phyloP scores from a whole-genome alignment of 2,113 vertebrate genomes.

The Psittacula cyanocephala region DNA sequence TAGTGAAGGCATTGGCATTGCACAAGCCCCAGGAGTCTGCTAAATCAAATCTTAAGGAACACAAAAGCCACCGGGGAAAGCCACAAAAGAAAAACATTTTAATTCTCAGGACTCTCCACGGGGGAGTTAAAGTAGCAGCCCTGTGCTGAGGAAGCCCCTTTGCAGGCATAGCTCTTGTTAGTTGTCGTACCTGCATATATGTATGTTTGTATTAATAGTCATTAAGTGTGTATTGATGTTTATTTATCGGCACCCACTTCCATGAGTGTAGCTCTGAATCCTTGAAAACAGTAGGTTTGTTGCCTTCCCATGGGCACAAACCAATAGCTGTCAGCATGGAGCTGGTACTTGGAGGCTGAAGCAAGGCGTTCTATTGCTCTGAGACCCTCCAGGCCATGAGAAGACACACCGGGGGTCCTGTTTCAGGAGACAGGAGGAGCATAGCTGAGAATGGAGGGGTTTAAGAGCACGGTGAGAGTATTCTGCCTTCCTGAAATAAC shows the following conservation, averaged over 20 bases:
- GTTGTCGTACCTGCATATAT: background rate
- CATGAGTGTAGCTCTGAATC: background rate
- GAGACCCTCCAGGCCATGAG: background rate
- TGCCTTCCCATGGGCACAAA: accelerated
- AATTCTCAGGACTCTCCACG: background rate
- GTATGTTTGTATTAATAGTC: background rate
- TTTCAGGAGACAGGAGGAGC: background rate
- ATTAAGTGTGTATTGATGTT: background rate
- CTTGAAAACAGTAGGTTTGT: background rate
- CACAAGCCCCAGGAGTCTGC: background rate
- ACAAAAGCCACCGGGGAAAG: background rate
- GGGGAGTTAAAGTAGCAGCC: background rate
- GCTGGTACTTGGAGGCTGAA: background rate
- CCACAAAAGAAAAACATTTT: background rate
- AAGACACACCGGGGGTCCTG: background rate
- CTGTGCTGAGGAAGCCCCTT: background rate
- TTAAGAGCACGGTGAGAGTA: background rate
- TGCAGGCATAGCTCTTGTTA: background rate
- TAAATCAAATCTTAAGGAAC: background rate
- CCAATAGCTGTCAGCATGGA: background rate
- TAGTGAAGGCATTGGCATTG: background rate
- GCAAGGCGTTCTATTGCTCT: background rate
- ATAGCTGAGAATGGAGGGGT: background rate
- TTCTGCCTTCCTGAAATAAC: background rate
- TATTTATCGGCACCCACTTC: background rate